Evolutionary conservation across 2,888 invertebrate genomes (phyloP), one percentile per base, ranked within the genome.

Genomic region (Pseudoips prasinana): DNA sequence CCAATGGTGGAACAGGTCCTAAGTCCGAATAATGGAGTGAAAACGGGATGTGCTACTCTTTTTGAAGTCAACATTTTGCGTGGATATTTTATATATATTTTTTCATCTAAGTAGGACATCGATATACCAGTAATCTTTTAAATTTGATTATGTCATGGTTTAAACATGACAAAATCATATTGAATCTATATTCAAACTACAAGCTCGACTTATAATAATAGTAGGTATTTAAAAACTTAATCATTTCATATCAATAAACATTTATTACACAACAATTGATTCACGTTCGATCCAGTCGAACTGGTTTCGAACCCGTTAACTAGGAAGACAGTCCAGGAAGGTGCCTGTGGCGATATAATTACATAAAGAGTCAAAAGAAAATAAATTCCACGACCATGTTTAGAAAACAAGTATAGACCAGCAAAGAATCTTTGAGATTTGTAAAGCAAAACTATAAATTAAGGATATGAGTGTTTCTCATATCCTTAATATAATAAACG

Each of bases 21-120:
- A 41, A 30, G 36, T 39, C 14, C 35, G 18, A 10, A 32, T 27
- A 18, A 6, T 8, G 10, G 19, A 44, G 25, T 28, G 3, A 9
- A 43, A 43, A 49, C 58, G 64, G 64, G 62, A 61, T 61, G 47
- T 63, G 27, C 64, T 64, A 78, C 78, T 75, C 79, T 82, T 84
- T 85, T 84, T 85, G 85, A 85, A 84, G 85, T 84, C 81, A 67
- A 39, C 62, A 57, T 64, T 67, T 63, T 59, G 50, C 62, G 14
- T 3, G 14, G 14, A 14, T 14, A n/a, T 14, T 10, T 7, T 8
- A 31, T 7, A 22, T 17, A 22, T n/a, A 14, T 14, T 14, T 14
- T 14, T 14, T 14, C 14, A 5, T 14, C 5, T 14, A 14, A n/a
- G n/a, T n/a, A n/a, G n/a, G n/a, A n/a, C n/a, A n/a, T n/a, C n/a